Conservation (phyloP, 2,888 invertebrate genomes). For the Tipula lateralis region DNA sequence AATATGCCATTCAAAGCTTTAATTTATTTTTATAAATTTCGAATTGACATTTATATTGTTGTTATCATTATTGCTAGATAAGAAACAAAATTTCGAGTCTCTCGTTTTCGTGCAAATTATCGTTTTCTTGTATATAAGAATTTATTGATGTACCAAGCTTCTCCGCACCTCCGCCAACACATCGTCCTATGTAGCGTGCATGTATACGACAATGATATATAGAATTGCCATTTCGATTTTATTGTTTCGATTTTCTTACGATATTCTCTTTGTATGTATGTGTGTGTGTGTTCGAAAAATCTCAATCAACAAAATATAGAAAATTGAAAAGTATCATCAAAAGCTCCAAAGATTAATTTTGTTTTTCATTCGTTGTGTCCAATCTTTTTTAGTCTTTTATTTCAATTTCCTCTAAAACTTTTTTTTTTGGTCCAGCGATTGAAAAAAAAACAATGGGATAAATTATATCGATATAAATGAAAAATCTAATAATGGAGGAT, state of each 20-base stretch:
- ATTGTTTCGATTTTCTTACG: neutral
- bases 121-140: neutral
- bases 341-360: conserved; percentile 13
- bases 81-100: neutral
- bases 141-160: neutral
- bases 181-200: neutral
- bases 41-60: neutral
- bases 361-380: neutral
- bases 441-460: neutral
- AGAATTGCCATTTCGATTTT: neutral
- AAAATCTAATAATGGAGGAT: conserved; percentile 3
- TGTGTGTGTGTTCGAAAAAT: neutral
- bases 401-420: conserved; percentile 24
- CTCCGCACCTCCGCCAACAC: neutral
- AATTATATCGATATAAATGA: neutral
- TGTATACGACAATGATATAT: neutral
- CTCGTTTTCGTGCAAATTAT: neutral
- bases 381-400: neutral
- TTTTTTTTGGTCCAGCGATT: neutral
- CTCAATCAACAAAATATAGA: neutral
- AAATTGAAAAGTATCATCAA: neutral
- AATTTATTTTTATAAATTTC: neutral
- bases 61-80: neutral
- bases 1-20: neutral
- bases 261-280: neutral